Conservation (phyloP, 2,797 vertebrate genomes). For the Acanthis flammea region DNA sequence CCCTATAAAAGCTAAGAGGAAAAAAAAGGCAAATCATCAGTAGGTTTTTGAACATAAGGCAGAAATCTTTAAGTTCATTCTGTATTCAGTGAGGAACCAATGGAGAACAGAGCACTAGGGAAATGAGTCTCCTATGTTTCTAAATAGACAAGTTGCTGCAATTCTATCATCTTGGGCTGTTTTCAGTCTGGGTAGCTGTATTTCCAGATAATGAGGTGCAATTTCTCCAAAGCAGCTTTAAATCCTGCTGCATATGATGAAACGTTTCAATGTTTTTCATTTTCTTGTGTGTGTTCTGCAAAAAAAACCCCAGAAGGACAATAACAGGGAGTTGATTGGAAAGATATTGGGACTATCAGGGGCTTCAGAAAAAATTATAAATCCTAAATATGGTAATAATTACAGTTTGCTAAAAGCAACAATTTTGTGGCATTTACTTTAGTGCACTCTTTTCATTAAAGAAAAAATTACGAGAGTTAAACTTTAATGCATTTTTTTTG, state of each 20-base stretch:
- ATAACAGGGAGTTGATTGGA: not conserved
- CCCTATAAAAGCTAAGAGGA: not conserved
- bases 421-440: not conserved
- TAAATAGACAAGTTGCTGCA: constrained; percentile 14
- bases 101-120: not conserved
- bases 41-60: not conserved
- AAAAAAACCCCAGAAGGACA: not conserved
- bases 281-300: constrained; percentile 17
- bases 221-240: constrained; percentile 42
- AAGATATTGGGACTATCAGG: not conserved
- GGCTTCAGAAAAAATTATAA: not conserved
- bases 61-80: constrained; percentile 25
- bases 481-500: constrained; percentile 10
- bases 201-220: constrained; percentile 51
- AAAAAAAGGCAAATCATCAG: not conserved
- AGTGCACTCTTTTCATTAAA: not conserved
- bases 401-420: not conserved
- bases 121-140: not conserved
- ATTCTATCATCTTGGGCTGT: constrained; percentile 7
- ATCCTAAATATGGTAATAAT: not conserved
- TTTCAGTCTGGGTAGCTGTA: constrained; percentile 18
- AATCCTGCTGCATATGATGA: constrained; percentile 22
- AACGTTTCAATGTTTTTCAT: constrained; percentile 25
- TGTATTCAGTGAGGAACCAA: not conserved
- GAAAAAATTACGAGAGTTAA: not conserved